Evolutionary conservation across 2,888 invertebrate species (phyloP).

Genomic region (Plemyria rubiginata): DNA sequence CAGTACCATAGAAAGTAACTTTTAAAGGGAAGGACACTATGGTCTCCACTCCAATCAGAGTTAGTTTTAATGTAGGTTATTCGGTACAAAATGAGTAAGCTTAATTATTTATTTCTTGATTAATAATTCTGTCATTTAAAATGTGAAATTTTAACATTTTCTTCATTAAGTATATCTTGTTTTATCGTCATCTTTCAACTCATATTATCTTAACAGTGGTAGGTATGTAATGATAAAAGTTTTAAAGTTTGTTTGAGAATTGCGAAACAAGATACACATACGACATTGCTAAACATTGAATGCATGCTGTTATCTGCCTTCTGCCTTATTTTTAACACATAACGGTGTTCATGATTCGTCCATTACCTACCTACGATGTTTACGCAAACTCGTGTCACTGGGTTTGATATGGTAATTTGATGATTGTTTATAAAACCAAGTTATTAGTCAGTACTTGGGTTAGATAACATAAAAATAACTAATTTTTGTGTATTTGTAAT

Average conservation of each 20-base stretch:
- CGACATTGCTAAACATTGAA: too few species aligned
- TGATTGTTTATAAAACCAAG: neutral
- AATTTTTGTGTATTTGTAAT: neutral
- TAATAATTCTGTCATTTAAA: too few species aligned
- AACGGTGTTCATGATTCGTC: constrained; percentile 19
- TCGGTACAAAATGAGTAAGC: too few species aligned
- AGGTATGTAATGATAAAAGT: constrained; percentile 1
- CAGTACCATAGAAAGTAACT: neutral
- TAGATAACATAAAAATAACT: neutral
- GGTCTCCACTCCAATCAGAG: neutral
- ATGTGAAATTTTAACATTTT: too few species aligned
- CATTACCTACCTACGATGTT: constrained; percentile 12
- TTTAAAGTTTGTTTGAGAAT: neutral
- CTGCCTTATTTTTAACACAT: constrained; percentile 27
- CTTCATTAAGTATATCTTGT: too few species aligned
- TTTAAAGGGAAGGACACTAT: neutral
- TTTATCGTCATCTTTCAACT: neutral
- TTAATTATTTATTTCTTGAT: too few species aligned
- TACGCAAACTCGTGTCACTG: constrained; percentile 1
- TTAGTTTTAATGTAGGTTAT: neutral
- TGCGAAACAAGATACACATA: too few species aligned
- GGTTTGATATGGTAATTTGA: neutral
- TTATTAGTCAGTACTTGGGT: neutral
- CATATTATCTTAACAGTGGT: constrained; percentile 5
- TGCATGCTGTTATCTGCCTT: constrained; percentile 13